These are phyloP conservation scores for Tringa solitaria DNA, from an alignment of 2,113 vertebrate genomes.

Conservation along the genomic window DNA sequence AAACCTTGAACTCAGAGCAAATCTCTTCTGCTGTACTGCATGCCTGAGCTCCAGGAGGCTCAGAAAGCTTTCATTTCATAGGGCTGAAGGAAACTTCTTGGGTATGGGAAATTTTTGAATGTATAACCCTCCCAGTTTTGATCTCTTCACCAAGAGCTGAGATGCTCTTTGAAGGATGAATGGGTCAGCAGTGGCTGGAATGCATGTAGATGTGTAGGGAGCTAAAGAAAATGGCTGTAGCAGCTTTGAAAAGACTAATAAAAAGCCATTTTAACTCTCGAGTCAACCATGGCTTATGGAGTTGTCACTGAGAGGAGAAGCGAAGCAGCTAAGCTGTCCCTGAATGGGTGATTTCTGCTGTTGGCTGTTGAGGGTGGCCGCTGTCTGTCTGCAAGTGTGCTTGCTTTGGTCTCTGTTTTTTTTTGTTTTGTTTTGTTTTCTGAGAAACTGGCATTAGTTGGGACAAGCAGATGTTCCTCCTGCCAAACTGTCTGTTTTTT, in stretches of 20 bases:
- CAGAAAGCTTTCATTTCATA: background rate
- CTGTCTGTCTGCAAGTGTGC: background rate
- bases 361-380: background rate
- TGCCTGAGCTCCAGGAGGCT: background rate
- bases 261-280: background rate
- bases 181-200: background rate
- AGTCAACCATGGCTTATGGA: background rate
- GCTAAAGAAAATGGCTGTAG: background rate
- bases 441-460: background rate
- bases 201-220: background rate
- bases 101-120: background rate
- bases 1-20: background rate
- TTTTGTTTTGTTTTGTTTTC: no score
- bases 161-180: background rate
- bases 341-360: background rate
- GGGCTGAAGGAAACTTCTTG: background rate
- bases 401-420: background rate
- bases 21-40: background rate
- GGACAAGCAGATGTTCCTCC: background rate
- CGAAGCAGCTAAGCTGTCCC: background rate
- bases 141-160: background rate
- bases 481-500: background rate
- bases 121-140: background rate
- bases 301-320: background rate
- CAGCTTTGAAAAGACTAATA: background rate